Percentiles rank a stretch among this genome's conserved stretches.
phyloP scores from a whole-genome alignment of 2,888 invertebrate species.

The Lucinisca nassula region DNA sequence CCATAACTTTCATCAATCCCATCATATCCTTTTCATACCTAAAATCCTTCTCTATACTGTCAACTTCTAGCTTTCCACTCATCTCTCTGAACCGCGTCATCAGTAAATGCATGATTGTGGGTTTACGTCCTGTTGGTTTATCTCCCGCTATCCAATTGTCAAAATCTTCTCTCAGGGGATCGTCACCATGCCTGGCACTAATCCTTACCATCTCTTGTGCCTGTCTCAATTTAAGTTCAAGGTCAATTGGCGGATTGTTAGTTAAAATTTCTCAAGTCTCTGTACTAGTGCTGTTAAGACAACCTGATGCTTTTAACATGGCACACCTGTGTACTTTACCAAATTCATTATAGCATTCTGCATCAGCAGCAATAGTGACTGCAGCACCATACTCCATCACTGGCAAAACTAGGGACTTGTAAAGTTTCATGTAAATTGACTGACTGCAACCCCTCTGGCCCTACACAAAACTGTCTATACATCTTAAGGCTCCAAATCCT shows the following conservation, averaged over 20 bases:
- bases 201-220: conserved; percentile 11
- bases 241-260: conserved; percentile 5
- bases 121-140: not conserved
- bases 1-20: not conserved
- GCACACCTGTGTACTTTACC: conserved; percentile 5
- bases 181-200: not conserved
- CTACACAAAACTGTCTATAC: not conserved
- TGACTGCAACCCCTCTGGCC: not conserved
- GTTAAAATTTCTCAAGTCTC: conserved; percentile 17
- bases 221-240: conserved; percentile 14
- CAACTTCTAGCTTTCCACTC: not conserved
- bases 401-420: conserved; percentile 4
- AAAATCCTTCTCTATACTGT: conserved; percentile 23
- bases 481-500: not conserved
- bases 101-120: not conserved
- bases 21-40: not conserved
- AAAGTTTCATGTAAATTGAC: conserved; percentile 12
- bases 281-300: conserved; percentile 14
- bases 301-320: conserved; percentile 18
- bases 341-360: not conserved
- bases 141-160: not conserved
- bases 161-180: conserved; percentile 12
- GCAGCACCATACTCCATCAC: conserved; percentile 14
- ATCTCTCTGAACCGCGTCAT: conserved; percentile 12
- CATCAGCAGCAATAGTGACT: not conserved